phyloP scores from a whole-genome alignment of 1,140 invertebrate species.

The Drosophila sp. region DNA sequence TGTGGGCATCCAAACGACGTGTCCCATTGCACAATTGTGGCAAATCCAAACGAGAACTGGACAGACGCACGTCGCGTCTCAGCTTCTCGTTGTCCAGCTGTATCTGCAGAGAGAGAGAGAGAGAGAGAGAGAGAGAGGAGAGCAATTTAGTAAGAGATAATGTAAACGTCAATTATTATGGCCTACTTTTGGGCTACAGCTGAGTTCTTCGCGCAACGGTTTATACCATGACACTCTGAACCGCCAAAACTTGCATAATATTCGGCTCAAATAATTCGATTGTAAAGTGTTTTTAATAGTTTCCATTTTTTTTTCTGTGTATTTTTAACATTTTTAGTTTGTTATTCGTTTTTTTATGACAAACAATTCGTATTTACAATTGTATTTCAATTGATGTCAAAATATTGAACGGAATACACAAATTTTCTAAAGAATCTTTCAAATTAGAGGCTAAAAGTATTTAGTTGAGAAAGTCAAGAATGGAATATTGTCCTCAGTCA shows the following conservation, averaged over 20 bases:
- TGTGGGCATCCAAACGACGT: constrained; percentile 70
- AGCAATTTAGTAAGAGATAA: neutral
- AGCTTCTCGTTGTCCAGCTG: constrained; percentile 82
- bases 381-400: neutral
- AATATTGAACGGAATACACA: no score
- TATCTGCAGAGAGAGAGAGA: constrained; percentile 56
- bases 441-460: no score
- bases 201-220: neutral
- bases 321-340: neutral
- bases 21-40: constrained; percentile 73
- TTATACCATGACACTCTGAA: neutral
- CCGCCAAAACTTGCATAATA: constrained; percentile 25
- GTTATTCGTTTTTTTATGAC: neutral
- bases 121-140: neutral
- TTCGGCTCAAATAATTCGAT: constrained; percentile 6
- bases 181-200: constrained; percentile 42
- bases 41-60: constrained; percentile 72
- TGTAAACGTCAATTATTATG: neutral
- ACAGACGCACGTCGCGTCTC: constrained; percentile 74
- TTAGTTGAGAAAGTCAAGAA: no score
- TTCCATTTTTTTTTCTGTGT: constrained; percentile 26
- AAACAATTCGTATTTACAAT: neutral
- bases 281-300: neutral
- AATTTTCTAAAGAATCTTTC: no score
- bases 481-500: no score